Evolutionary conservation across 2,888 invertebrate genomes (phyloP), one percentile per base, ranked within the genome.

Genomic region (Drosophila melanosoma): DNA sequence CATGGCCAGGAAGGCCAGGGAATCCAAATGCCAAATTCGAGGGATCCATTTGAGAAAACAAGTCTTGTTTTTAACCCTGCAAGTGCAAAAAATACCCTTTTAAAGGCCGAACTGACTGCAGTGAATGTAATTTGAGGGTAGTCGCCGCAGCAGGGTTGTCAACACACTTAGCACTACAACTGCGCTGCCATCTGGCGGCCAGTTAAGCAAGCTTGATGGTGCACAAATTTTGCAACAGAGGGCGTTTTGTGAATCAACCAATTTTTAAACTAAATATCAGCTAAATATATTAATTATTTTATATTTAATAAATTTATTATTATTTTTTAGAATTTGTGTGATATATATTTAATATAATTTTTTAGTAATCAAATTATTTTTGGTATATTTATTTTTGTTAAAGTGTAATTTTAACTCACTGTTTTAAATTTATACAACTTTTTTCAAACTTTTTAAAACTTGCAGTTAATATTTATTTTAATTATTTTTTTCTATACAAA

Each of bases 1-100:
- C 84, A 67, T 93, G 93, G 3, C 89, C 88, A n/a, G 92, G 91
- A 36, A 93, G 79, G 1, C 87, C 87, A 36, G 92, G 91, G 74
- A 93, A 93, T 4, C 93, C 93, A 49, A 93, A 93, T 1, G 92
- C 84, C 60, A 93, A 77, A 71, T 92, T 93, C 12, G 91, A 87
- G 48, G 92, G 91, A 82, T 93, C 93, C 93, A 93, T 93, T 72
- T 57, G 23, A 45, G 26, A 45, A 45, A 23, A 15, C 15, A 23
- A n/a, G 10, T n/a, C 7, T n/a, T 20, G 59, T 40, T 38, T 57
- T 40, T 20, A 38, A 56, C 23, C 51, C 76, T 74, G 63, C 35
- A 60, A 58, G 57, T 49, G 61, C 54, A 40, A 54, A 53, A 66
- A 58, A 48, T 66, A 52, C 36, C 40, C 60, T 42, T 58, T 61